Percentiles rank a stretch among this genome's conserved stretches.
phyloP scores from a whole-genome alignment of 2,113 vertebrate species.

The Tachysurus vachellii region DNA sequence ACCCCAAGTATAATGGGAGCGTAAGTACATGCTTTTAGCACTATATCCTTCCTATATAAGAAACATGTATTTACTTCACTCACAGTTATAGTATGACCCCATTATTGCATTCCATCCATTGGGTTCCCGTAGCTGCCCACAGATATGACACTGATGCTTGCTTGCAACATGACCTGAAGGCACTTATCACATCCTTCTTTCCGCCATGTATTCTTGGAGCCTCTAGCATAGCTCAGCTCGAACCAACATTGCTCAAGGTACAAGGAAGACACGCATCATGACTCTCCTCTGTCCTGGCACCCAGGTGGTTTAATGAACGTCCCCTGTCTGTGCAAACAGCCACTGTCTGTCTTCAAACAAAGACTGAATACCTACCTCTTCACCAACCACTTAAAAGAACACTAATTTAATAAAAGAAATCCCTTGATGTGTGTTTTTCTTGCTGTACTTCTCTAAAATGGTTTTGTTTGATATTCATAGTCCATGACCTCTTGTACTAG shows the following conservation, averaged over 20 bases:
- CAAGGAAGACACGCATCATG: background rate
- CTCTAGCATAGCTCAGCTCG: background rate
- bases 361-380: background rate
- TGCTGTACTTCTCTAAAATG: background rate
- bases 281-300: background rate
- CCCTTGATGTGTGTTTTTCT: background rate
- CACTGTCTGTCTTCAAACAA: conserved; percentile 5
- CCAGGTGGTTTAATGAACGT: background rate
- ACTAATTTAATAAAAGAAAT: background rate
- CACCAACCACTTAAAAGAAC: background rate
- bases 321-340: background rate
- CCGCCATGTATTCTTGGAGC: background rate
- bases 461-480: background rate
- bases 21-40: background rate
- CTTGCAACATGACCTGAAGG: background rate
- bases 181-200: background rate
- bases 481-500: background rate
- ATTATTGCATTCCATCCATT: background rate
- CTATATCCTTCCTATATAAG: background rate
- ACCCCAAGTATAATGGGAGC: background rate
- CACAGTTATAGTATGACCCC: background rate
- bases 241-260: background rate
- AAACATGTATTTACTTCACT: background rate
- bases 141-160: background rate
- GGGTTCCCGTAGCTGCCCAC: background rate